A percentile compares a stretch with the other conserved stretches of the same genome.
phyloP scores from a whole-genome alignment of 2,113 vertebrate species.

The Galemys pyrenaicus region DNA sequence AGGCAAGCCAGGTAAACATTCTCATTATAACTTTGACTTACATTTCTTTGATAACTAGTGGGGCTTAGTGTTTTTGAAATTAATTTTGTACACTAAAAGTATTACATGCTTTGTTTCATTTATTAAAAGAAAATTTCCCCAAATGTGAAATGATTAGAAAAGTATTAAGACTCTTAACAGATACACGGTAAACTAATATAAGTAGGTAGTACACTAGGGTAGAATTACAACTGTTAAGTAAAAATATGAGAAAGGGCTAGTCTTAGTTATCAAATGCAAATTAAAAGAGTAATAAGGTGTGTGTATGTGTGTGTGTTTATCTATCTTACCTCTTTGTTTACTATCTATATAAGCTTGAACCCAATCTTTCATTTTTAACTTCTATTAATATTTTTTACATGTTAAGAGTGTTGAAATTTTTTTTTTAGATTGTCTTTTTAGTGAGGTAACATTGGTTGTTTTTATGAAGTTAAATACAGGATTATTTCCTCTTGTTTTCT shows the following conservation, averaged over 20 bases:
- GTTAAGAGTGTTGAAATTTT: neutral
- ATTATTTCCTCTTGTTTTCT: neutral
- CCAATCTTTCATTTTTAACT: slow-evolving; percentile 1
- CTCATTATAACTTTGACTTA: neutral
- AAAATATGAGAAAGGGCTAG: neutral
- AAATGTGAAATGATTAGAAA: neutral
- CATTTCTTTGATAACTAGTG: slow-evolving; percentile 16
- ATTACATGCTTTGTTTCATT: neutral
- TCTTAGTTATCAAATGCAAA: neutral
- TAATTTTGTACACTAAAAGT: neutral
- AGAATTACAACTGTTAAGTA: neutral
- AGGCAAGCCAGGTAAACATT: neutral
- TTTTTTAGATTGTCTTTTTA: too few relatives aligned
- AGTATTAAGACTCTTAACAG: neutral
- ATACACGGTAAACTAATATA: neutral
- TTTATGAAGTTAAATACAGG: neutral
- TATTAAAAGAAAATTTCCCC: neutral
- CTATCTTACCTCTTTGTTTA: neutral
- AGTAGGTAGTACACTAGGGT: neutral
- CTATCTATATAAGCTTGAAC: neutral
- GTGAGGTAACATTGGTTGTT: neutral
- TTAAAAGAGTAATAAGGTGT: neutral
- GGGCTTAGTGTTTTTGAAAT: neutral
- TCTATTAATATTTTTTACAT: neutral
- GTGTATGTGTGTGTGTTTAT: neutral